phyloP scores from a whole-genome alignment of 2,113 vertebrate species.

The Lontra canadensis region DNA sequence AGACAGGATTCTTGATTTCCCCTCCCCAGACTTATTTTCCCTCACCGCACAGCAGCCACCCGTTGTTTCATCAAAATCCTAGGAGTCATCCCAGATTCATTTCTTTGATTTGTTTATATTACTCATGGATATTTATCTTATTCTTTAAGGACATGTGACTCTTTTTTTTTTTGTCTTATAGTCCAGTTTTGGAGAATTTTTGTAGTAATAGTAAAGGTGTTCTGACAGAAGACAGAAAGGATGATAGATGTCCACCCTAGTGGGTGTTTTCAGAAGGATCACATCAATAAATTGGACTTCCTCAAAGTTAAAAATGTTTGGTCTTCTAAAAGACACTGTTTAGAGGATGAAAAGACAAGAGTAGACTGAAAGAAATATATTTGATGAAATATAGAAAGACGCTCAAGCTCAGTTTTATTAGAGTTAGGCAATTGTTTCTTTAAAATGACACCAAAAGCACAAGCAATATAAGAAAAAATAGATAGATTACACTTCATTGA shows the following conservation, averaged over 20 bases:
- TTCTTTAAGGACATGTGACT: background rate
- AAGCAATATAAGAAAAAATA: background rate
- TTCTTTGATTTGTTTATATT: background rate
- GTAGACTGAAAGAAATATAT: background rate
- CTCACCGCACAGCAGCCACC: background rate
- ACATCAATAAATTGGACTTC: background rate
- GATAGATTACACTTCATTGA: background rate
- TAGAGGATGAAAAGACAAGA: background rate
- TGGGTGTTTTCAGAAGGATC: background rate
- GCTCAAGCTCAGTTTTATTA: background rate
- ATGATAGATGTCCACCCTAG: no score
- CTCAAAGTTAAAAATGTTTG: background rate
- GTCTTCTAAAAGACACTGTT: background rate
- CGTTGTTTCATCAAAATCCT: background rate
- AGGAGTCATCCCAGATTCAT: background rate
- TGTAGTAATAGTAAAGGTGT: background rate
- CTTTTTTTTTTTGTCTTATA: background rate
- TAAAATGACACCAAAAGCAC: background rate
- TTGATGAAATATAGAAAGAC: background rate
- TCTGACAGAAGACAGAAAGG: background rate
- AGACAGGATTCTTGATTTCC: background rate
- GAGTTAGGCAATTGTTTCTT: background rate
- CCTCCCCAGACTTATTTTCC: background rate
- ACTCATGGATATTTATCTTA: background rate
- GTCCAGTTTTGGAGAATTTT: background rate